Evolutionary conservation across 2,888 invertebrate genomes (phyloP).

Genomic region (Nomada fabriciana): DNA sequence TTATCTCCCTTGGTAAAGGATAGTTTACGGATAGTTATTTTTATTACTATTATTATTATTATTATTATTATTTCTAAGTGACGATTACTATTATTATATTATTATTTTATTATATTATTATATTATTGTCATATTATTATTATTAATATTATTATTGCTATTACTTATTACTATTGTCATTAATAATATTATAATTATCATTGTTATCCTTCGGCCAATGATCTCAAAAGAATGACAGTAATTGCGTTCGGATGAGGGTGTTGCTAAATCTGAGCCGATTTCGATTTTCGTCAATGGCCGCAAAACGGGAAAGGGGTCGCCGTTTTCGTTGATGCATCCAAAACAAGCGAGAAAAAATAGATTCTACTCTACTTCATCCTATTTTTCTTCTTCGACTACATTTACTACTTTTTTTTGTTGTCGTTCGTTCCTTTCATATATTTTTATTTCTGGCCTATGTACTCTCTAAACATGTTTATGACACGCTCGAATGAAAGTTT

Average conservation of each 20-base stretch:
- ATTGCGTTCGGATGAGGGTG: slow-evolving; percentile 65
- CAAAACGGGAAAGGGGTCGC: slow-evolving; percentile 23
- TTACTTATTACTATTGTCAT: slow-evolving; percentile 70
- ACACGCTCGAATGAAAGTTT: slow-evolving; percentile 45
- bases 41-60: slow-evolving; percentile 78
- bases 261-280: slow-evolving; percentile 57
- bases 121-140: slow-evolving; percentile 68
- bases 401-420: slow-evolving; percentile 12
- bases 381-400: slow-evolving; percentile 17
- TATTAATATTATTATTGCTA: slow-evolving; percentile 60
- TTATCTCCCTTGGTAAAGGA: slow-evolving; percentile 79
- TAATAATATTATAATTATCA: slow-evolving; percentile 75
- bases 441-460: slow-evolving; percentile 70
- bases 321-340: slow-evolving; percentile 30
- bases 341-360: not conserved
- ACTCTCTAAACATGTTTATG: slow-evolving; percentile 73
- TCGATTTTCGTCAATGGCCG: slow-evolving; percentile 59
- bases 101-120: slow-evolving; percentile 45
- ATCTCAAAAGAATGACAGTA: slow-evolving; percentile 78
- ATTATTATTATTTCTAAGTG: slow-evolving; percentile 70
- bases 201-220: slow-evolving; percentile 81
- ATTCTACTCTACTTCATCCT: slow-evolving; percentile 35
- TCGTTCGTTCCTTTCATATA: slow-evolving; percentile 17
- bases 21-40: slow-evolving; percentile 81
- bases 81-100: slow-evolving; percentile 68